These are phyloP conservation scores for cattle (Bos taurus) DNA, from an alignment of 2,113 vertebrate species.

Conservation along the genomic window ARS-UCD2.0 NC_037357.1:7922501-7923000, in stretches of 20 bases:
- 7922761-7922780: not conserved
- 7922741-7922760: not conserved
- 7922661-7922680: not conserved
- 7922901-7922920: not conserved
- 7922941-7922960: not conserved
- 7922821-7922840: not conserved
- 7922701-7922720: not conserved
- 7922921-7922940: not conserved
- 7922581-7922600: not conserved
- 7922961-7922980: not conserved
- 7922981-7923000: not conserved
- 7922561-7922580: not conserved
- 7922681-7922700: not conserved
- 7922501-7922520: not conserved
- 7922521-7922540: not conserved
- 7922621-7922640: not conserved
- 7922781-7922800: not conserved
- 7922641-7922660: not conserved
- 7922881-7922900: not conserved
- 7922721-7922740: not conserved
- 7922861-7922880: not conserved
- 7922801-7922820: not conserved
- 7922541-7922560: not conserved
- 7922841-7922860: not conserved
- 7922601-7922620: not conserved